phyloP scores from a whole-genome alignment of 2,888 invertebrate genomes.

The Andrena haemorrhoa region DNA sequence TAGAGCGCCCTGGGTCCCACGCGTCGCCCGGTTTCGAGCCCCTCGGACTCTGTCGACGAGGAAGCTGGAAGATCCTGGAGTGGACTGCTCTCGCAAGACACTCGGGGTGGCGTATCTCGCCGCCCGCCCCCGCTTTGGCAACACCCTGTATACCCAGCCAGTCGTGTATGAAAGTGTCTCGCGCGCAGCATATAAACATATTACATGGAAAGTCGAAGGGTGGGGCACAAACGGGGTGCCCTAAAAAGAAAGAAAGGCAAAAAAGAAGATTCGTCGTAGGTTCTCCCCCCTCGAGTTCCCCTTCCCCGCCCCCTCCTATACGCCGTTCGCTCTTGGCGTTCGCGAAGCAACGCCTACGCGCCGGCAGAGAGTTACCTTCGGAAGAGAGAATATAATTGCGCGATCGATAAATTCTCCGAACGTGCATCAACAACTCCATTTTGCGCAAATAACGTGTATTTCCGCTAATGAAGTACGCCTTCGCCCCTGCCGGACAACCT shows the following conservation, averaged over 20 bases:
- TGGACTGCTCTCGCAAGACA: neutral
- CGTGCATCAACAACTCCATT: conserved; percentile 59
- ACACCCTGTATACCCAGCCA: conserved; percentile 69
- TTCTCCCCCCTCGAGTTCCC: neutral
- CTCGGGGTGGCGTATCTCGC: neutral
- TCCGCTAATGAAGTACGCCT: conserved; percentile 56
- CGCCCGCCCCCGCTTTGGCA: neutral
- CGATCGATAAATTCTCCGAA: conserved; percentile 64
- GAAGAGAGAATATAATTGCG: conserved; percentile 56
- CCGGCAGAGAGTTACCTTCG: conserved; percentile 50
- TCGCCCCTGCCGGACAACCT: conserved; percentile 33
- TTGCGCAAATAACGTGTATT: conserved; percentile 61
- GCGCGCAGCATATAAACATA: conserved; percentile 77
- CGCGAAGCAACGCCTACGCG: conserved; percentile 47
- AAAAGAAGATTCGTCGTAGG: conserved; percentile 43
- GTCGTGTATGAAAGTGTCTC: conserved; percentile 73
- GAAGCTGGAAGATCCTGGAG: neutral
- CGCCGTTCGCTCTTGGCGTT: conserved; percentile 11
- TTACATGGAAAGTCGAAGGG: conserved; percentile 69
- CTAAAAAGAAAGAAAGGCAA: conserved; percentile 68
- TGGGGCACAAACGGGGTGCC: conserved; percentile 74
- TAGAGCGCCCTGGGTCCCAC: neutral
- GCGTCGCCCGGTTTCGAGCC: neutral
- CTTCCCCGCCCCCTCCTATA: neutral
- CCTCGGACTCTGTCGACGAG: neutral